Evolutionary conservation across 2,888 invertebrate genomes (phyloP).

Genomic region (Microctonus aethiopoides): DNA sequence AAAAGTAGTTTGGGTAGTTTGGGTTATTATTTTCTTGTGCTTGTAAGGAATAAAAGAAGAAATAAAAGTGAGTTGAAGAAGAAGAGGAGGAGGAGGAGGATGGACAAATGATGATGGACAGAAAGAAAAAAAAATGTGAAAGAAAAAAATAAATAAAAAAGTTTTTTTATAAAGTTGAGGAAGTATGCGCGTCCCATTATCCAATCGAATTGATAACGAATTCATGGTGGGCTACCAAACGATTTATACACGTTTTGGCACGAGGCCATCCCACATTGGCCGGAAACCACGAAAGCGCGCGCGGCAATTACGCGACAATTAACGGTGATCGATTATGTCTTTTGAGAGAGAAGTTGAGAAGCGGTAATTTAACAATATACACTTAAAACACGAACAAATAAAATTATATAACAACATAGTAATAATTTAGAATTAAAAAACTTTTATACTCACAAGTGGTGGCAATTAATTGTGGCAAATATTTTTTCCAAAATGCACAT

Average conservation of each 20-base stretch:
- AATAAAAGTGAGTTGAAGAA: neutral
- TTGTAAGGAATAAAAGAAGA: neutral
- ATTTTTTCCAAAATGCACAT: conserved; percentile 96
- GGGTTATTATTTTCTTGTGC: neutral
- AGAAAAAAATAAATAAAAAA: neutral
- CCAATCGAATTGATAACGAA: conserved; percentile 43
- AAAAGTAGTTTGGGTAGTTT: neutral
- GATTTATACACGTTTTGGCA: conserved; percentile 43
- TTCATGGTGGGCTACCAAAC: conserved; percentile 38
- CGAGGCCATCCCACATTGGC: conserved; percentile 36
- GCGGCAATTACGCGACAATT: conserved; percentile 24
- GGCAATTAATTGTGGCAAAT: conserved; percentile 85
- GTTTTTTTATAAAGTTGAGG: neutral
- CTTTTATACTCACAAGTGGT: conserved; percentile 73
- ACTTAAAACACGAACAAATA: neutral
- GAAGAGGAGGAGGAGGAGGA: neutral
- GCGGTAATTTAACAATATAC: neutral
- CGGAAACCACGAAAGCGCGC: conserved; percentile 21
- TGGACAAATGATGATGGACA: neutral
- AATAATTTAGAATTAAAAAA: neutral
- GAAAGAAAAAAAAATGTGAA: neutral
- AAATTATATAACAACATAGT: neutral
- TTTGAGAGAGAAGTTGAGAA: neutral
- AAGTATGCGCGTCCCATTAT: conserved; percentile 34
- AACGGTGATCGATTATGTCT: conserved; percentile 23